Evolutionary conservation across 2,888 invertebrate species (phyloP).

Genomic region (Tiliacea aurago): DNA sequence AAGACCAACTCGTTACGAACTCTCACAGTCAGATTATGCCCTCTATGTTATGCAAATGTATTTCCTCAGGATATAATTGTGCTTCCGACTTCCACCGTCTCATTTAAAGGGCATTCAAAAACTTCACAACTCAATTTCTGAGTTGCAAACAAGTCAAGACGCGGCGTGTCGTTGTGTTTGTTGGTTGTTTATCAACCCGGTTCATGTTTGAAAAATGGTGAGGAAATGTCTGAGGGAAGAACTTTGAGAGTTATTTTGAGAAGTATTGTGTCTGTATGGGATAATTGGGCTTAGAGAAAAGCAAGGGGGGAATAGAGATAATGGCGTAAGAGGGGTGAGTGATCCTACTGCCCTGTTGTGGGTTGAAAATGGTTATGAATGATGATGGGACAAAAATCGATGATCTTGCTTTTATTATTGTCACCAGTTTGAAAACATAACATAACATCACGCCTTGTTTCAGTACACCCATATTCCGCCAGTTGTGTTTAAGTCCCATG

Average conservation of each 20-base stretch:
- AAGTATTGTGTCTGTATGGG: neutral
- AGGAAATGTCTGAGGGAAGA: neutral
- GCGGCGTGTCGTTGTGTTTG: conserved; percentile 52
- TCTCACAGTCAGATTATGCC: conserved; percentile 55
- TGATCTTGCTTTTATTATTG: neutral
- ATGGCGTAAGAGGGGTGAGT: neutral
- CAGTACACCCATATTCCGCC: too few relatives aligned
- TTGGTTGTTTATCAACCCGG: conserved; percentile 37
- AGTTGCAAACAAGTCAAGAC: conserved; percentile 66
- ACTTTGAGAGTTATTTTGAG: conserved; percentile 9
- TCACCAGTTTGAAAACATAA: too few relatives aligned
- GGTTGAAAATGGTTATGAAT: neutral
- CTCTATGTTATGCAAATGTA: conserved; percentile 71
- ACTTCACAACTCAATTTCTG: conserved; percentile 74
- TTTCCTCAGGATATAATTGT: conserved; percentile 73
- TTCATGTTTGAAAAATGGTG: conserved; percentile 21
- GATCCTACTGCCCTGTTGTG: neutral
- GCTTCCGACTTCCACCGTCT: conserved; percentile 69
- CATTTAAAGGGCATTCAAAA: conserved; percentile 76
- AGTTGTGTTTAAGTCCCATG: too few relatives aligned
- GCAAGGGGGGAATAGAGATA: too few relatives aligned
- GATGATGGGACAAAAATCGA: neutral
- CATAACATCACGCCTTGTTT: too few relatives aligned
- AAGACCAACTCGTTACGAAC: conserved; percentile 63
- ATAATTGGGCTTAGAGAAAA: neutral